Evolutionary conservation across 2,888 invertebrate genomes (phyloP).

Genomic region (Argyra leucocephala): DNA sequence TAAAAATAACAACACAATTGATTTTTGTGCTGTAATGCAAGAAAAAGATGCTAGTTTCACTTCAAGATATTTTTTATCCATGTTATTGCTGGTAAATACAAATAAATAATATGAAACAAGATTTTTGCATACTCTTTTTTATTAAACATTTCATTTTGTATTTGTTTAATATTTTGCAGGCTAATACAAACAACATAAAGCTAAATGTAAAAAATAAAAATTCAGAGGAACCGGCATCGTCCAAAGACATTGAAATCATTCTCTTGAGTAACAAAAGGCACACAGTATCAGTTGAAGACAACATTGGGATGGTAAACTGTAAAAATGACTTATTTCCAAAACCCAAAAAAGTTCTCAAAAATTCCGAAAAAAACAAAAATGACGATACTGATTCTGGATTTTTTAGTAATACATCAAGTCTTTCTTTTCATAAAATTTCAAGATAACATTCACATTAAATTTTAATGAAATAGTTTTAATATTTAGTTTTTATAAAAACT

Average conservation of each 20-base stretch:
- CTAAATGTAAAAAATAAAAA: constrained; percentile 25
- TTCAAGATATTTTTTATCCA: constrained; percentile 35
- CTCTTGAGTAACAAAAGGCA: constrained; percentile 31
- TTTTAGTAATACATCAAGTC: background rate
- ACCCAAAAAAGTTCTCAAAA: constrained; percentile 16
- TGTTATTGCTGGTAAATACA: constrained; percentile 33
- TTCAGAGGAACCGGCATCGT: constrained; percentile 27
- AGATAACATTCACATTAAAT: background rate
- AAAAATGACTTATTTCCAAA: constrained; percentile 7
- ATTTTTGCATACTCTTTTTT: no score
- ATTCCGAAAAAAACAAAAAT: background rate
- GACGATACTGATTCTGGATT: constrained; percentile 21
- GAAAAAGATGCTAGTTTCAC: constrained; percentile 31
- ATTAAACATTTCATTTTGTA: background rate
- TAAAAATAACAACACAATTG: constrained; percentile 20
- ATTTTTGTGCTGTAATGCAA: constrained; percentile 32
- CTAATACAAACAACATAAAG: constrained; percentile 33
- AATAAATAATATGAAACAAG: background rate
- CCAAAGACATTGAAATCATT: constrained; percentile 29
- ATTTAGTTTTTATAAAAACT: no score
- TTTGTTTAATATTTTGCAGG: constrained; percentile 23
- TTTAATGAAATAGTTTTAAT: no score
- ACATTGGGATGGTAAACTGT: constrained; percentile 27
- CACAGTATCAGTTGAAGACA: constrained; percentile 36
- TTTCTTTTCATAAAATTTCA: background rate